Conservation (phyloP, 2,113 vertebrate species). For the Siniperca chuatsi region DNA sequence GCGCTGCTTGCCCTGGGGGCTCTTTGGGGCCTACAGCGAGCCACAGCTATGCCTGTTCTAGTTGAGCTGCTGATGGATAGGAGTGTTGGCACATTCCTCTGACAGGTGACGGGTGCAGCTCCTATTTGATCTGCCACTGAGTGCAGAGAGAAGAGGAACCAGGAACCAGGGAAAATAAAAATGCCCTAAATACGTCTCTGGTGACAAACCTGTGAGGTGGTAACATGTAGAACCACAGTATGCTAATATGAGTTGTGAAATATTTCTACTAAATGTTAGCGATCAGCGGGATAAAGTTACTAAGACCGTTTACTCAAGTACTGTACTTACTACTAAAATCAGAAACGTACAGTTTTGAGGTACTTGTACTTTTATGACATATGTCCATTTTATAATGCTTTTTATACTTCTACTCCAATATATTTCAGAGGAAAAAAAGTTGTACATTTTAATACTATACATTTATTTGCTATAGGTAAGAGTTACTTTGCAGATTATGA, state of each 20-base stretch:
- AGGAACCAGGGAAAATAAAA: conserved; percentile 61
- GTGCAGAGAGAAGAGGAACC: conserved; percentile 83
- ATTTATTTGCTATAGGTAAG: background rate
- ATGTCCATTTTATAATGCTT: background rate
- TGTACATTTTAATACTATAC: background rate
- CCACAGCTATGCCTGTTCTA: conserved; percentile 64
- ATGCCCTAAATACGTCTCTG: conserved; percentile 25
- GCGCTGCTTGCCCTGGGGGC: conserved; percentile 62
- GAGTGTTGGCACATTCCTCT: conserved; percentile 79
- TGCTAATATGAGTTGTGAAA: background rate
- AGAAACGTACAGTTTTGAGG: background rate
- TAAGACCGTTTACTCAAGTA: background rate
- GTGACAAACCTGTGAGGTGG: conserved; percentile 38
- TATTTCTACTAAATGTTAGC: background rate
- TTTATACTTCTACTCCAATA: background rate
- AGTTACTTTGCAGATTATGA: background rate
- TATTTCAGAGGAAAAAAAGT: background rate
- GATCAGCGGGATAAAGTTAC: background rate
- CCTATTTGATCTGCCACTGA: conserved; percentile 81
- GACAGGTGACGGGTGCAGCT: conserved; percentile 81
- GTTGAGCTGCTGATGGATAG: conserved; percentile 79
- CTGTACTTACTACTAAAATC: background rate
- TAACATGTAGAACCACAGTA: background rate
- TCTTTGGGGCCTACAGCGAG: conserved; percentile 60
- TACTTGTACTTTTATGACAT: background rate